These are phyloP conservation scores for Gallinago jamesoni DNA, from an alignment of 2,113 vertebrate genomes.

Conservation along the genomic window DNA sequence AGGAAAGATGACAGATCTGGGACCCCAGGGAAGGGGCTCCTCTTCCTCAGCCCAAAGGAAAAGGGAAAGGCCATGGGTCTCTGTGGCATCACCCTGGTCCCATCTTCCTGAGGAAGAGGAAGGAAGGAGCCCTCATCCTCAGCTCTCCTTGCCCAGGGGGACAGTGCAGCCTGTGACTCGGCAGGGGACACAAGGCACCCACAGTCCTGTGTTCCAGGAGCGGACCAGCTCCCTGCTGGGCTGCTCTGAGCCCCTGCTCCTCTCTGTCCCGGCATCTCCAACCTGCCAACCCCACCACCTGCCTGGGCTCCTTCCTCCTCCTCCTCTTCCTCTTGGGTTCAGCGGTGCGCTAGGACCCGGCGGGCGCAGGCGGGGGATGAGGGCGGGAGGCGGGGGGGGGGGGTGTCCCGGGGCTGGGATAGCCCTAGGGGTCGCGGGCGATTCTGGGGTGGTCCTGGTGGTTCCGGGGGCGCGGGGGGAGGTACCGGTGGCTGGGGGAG, in stretches of 20 bases:
- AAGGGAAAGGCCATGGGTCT: neutral
- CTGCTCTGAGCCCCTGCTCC: neutral
- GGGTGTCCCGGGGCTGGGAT: neutral
- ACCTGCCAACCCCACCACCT: neutral
- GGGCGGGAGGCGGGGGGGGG: too few relatives aligned
- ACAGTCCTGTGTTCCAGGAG: neutral
- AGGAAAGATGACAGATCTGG: neutral
- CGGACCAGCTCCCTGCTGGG: fast-evolving
- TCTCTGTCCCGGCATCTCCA: neutral
- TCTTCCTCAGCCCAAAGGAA: neutral
- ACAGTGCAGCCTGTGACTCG: neutral
- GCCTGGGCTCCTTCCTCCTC: neutral
- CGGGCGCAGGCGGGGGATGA: neutral
- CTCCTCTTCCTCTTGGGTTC: neutral
- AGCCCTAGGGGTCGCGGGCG: neutral
- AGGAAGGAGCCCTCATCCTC: neutral
- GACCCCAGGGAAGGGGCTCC: neutral
- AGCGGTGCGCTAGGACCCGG: neutral
- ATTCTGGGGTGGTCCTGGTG: neutral
- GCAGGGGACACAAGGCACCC: neutral
- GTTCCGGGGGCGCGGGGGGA: neutral
- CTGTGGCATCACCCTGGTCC: fast-evolving
- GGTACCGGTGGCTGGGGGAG: neutral
- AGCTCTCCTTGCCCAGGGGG: neutral
- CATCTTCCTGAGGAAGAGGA: neutral